Percentiles rank a stretch among this genome's conserved stretches.
Conservation (phyloP, 2,888 invertebrate species). For the Allacma fusca region DNA sequence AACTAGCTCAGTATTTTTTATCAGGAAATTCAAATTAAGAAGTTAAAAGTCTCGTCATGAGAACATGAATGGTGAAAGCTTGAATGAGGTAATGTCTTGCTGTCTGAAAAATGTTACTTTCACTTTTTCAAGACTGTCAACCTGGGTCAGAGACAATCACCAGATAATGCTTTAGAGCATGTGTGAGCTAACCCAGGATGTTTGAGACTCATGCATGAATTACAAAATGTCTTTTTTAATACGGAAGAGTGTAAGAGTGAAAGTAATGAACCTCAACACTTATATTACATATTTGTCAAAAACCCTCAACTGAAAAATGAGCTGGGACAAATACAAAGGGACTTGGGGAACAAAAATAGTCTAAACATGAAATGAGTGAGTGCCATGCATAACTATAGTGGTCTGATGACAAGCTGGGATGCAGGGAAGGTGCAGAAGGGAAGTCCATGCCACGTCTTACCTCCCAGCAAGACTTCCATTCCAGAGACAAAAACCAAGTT, state of each 20-base stretch:
- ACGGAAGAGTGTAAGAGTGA: neutral
- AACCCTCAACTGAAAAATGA: neutral
- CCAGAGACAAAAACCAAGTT: slow-evolving; percentile 55
- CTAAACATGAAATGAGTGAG: slow-evolving; percentile 11
- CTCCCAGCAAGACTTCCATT: slow-evolving; percentile 32
- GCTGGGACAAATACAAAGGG: neutral
- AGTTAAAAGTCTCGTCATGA: neutral
- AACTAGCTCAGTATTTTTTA: too few species aligned
- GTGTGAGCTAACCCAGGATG: too few species aligned
- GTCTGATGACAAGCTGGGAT: slow-evolving; percentile 31
- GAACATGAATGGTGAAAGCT: neutral
- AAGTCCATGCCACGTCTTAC: slow-evolving; percentile 23
- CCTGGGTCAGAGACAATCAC: neutral
- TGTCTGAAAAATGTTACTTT: slow-evolving; percentile 21
- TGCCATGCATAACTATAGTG: neutral
- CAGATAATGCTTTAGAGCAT: neutral
- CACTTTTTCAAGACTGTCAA: slow-evolving; percentile 20
- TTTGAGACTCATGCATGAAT: too few species aligned
- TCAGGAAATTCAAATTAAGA: neutral
- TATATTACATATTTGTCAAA: neutral
- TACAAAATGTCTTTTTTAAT: too few species aligned
- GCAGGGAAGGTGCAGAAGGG: slow-evolving; percentile 2
- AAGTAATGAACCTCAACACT: neutral
- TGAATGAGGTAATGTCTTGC: neutral
- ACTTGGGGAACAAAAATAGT: neutral